Evolutionary conservation across 2,113 vertebrate genomes (phyloP).

Genomic region (Sciurus niger): DNA sequence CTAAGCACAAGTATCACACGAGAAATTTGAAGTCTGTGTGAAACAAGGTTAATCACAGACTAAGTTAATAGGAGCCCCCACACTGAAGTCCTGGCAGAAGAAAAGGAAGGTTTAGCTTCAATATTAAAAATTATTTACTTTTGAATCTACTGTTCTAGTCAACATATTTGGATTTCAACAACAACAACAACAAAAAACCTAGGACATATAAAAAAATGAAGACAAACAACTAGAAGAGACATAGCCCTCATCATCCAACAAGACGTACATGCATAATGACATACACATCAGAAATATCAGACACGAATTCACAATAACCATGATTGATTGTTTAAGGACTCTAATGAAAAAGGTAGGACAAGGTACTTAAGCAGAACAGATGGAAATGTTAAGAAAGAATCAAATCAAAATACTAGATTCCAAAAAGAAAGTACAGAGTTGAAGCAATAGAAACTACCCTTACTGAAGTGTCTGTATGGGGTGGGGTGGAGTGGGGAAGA

Average conservation of each 20-base stretch:
- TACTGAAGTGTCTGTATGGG: neutral
- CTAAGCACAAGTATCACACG: neutral
- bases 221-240: neutral
- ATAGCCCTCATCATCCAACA: neutral
- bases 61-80: neutral
- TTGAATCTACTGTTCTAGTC: neutral
- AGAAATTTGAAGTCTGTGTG: neutral
- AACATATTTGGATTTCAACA: neutral
- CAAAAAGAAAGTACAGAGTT: neutral
- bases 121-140: neutral
- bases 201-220: neutral
- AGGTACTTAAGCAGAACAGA: neutral
- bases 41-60: neutral
- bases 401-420: neutral
- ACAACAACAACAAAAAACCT: neutral
- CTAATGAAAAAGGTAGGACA: neutral
- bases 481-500: neutral
- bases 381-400: neutral
- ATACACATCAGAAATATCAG: neutral
- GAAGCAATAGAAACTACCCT: neutral
- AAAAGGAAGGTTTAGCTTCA: neutral
- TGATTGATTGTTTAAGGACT: neutral
- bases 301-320: neutral
- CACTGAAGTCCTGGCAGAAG: neutral
- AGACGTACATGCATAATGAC: neutral